Percentiles rank a stretch among this genome's conserved stretches.
phyloP scores from a whole-genome alignment of 2,797 vertebrate genomes.

The Tapirus indicus region DNA sequence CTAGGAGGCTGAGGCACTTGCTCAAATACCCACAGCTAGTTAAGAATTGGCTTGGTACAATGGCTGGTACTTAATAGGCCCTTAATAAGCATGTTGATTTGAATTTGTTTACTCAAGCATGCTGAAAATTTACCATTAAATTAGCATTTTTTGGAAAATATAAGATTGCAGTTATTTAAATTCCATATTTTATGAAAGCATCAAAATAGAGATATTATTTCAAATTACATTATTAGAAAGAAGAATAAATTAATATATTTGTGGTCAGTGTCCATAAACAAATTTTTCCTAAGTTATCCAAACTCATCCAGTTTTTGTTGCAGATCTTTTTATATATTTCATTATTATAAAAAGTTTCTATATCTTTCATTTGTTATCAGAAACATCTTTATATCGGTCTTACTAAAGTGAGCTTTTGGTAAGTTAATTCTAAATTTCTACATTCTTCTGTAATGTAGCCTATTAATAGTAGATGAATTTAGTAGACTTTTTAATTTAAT shows the following conservation, averaged over 20 bases:
- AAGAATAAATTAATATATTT: not conserved
- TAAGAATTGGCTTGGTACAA: not conserved
- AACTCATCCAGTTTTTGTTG: not conserved
- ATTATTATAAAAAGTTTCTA: not conserved
- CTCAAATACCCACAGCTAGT: not conserved
- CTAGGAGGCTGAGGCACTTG: not conserved
- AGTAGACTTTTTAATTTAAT: not conserved
- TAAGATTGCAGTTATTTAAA: not conserved
- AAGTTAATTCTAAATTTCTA: slow-evolving; percentile 61
- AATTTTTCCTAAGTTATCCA: not conserved
- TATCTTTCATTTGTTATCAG: not conserved
- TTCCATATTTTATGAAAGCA: not conserved
- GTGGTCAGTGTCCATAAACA: not conserved
- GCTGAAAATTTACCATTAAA: no score
- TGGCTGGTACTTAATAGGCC: accelerated
- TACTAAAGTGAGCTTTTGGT: not conserved
- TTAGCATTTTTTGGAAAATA: not conserved
- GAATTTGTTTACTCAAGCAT: not conserved
- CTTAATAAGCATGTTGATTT: not conserved
- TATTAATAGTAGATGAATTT: not conserved
- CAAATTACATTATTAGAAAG: not conserved
- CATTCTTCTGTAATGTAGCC: slow-evolving; percentile 51
- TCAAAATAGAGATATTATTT: not conserved
- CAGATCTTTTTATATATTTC: not conserved
- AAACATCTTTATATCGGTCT: not conserved